Evolutionary conservation across 2,797 vertebrate genomes (phyloP).

Genomic region (Coccyzus lansbergi): DNA sequence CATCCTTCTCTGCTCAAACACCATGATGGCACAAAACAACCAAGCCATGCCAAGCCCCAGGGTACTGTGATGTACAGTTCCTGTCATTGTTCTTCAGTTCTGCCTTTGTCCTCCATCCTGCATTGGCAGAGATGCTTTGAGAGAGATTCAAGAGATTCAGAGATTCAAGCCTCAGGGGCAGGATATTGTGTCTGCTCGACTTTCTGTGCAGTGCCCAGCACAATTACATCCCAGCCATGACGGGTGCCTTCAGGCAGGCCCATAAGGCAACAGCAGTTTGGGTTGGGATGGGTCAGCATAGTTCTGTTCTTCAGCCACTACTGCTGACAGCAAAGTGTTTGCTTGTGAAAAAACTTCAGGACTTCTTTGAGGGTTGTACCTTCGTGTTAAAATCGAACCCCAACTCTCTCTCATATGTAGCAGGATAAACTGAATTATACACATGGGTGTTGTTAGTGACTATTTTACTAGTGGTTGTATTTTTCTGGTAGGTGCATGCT

Average conservation of each 20-base stretch:
- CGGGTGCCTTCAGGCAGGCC: not conserved
- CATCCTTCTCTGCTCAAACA: not conserved
- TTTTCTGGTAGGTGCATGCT: not conserved
- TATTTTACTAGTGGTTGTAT: not conserved
- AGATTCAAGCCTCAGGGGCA: not conserved
- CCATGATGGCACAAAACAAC: fast-evolving
- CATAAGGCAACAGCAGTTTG: not conserved
- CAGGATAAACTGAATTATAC: not conserved
- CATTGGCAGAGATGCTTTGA: not conserved
- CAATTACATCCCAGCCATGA: not conserved
- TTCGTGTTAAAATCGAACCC: not conserved
- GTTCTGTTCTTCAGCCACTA: not conserved
- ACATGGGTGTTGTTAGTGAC: not conserved
- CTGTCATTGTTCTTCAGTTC: not conserved
- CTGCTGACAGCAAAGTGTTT: not conserved
- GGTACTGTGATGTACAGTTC: not conserved
- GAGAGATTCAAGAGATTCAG: not conserved
- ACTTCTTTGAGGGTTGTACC: not conserved
- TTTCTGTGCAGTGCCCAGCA: not conserved
- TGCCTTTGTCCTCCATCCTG: not conserved
- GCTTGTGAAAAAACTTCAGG: not conserved
- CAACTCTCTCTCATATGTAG: not conserved
- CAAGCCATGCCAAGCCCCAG: fast-evolving
- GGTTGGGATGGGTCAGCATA: not conserved
- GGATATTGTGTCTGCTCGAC: not conserved